Conservation (phyloP, 2,113 vertebrate genomes). For the Hypanus sabinus region DNA sequence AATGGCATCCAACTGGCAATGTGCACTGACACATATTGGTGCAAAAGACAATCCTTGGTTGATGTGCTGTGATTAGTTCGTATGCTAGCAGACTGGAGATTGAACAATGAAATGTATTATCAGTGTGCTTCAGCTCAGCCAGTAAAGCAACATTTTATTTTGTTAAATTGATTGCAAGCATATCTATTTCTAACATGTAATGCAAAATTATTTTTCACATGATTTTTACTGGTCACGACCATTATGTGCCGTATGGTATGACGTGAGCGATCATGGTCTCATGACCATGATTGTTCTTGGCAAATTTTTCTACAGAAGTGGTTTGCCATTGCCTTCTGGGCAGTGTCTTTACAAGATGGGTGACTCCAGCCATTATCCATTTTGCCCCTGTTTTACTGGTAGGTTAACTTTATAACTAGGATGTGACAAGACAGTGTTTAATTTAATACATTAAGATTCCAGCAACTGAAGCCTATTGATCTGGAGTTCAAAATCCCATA, state of each 20-base stretch:
- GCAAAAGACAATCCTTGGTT: conserved; percentile 16
- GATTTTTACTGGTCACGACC: not conserved
- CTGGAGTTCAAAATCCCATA: too few species aligned
- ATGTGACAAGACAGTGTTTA: too few species aligned
- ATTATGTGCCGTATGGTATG: too few species aligned
- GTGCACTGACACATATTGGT: not conserved
- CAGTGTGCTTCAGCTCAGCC: not conserved
- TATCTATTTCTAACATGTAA: not conserved
- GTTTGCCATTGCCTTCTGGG: too few species aligned
- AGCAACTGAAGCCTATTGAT: too few species aligned
- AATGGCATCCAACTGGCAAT: conserved; percentile 16
- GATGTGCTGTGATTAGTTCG: conserved; percentile 3
- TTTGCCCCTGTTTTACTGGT: not conserved
- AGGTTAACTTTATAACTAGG: not conserved
- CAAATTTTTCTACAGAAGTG: too few species aligned
- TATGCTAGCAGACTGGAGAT: not conserved
- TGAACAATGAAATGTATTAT: conserved; percentile 28
- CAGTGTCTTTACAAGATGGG: too few species aligned
- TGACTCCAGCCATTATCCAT: too few species aligned
- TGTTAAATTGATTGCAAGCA: conserved; percentile 2
- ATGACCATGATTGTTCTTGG: too few species aligned
- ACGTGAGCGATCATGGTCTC: too few species aligned
- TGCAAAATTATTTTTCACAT: not conserved
- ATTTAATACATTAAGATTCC: too few species aligned
- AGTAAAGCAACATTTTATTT: not conserved